A percentile compares a stretch with the other conserved stretches of the same genome.
These are phyloP conservation scores for Semicossyphus pulcher DNA, from an alignment of 2,113 vertebrate genomes.

Conservation along the genomic window DNA sequence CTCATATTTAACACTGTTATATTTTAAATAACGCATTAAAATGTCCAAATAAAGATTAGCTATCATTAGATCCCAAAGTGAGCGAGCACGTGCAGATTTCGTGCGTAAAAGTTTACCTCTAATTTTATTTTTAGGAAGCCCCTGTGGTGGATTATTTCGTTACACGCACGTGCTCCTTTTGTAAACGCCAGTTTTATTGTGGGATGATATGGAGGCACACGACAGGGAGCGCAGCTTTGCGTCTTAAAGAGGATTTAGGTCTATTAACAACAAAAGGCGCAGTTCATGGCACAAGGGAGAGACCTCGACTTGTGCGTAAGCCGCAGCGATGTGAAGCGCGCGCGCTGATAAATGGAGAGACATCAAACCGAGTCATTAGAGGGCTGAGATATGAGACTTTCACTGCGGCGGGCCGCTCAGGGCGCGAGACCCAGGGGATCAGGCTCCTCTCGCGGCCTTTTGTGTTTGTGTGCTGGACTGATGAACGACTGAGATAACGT, in stretches of 20 bases:
- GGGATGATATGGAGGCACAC: conserved; percentile 53
- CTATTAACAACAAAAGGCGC: conserved; percentile 78
- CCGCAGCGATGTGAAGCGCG: conserved; percentile 57
- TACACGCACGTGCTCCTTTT: conserved; percentile 32
- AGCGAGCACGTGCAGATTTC: neutral
- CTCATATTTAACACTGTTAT: neutral
- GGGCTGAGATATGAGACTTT: conserved; percentile 77
- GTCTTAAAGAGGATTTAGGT: conserved; percentile 78
- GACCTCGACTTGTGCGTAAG: conserved; percentile 60
- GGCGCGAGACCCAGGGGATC: conserved; percentile 72
- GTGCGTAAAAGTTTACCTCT: conserved; percentile 23
- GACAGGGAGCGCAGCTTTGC: conserved; percentile 68
- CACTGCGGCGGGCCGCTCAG: conserved; percentile 71
- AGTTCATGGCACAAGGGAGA: conserved; percentile 68
- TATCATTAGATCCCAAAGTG: neutral
- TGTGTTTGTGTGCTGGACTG: conserved; percentile 73
- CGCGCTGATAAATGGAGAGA: conserved; percentile 77
- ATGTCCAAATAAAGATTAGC: neutral
- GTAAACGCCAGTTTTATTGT: conserved; percentile 52
- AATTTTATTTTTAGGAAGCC: conserved; percentile 18
- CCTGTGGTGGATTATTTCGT: conserved; percentile 46
- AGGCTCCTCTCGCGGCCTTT: conserved; percentile 72
- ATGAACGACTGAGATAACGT: conserved; percentile 71
- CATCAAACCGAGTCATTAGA: conserved; percentile 80
- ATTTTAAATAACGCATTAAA: neutral